Evolutionary conservation across 2,888 invertebrate species (phyloP), one percentile per base, ranked within the genome.

Genomic region (Caenorhabditis afra): DNA sequence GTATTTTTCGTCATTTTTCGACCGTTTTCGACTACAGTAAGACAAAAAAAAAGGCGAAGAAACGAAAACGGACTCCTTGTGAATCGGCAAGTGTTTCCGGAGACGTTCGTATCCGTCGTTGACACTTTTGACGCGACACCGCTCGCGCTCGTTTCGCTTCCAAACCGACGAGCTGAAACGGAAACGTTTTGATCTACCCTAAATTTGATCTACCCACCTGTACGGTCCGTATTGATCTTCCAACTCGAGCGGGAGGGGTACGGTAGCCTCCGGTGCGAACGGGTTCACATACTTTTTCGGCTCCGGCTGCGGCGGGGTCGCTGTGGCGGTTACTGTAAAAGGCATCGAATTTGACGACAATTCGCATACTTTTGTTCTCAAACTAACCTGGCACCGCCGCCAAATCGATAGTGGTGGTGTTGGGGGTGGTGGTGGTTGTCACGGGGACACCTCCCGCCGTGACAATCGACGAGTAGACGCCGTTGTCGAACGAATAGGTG

Each of bases 71-170:
- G 18, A 90, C 87, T 90, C 90, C 52, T 91, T 91, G 65, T 90
- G 79, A 85, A 89, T 53, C 5, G 91, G 91, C 29, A 91, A 80
- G 64, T 88, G 87, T n/a, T 84, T 83, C 41, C 91, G 71, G 44
- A 91, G 75, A 23, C 84, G 79, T 39, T 90, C 90, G 75, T 91
- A 91, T n/a, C 91, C 91, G 14, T 91, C 91, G 67, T 91, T 91
- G 1, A 91, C 91, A 79, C 88, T 90, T 14, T 90, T 81, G 12
- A 91, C 91, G 29, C 91, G 83, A 53, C 88, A 88, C 16, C 91
- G 71, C 68, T 91, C 91, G 10, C 91, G 81, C 74, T 91, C 91
- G 70, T 91, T 91, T 50, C 91, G 83, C 53, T 89, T 87, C 85
- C 89, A 88, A 5, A 91, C 89, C 0, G 90, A 88, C 0, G 88